Evolutionary conservation across 2,797 vertebrate genomes (phyloP).

Genomic region (Sphenodon punctatus): DNA sequence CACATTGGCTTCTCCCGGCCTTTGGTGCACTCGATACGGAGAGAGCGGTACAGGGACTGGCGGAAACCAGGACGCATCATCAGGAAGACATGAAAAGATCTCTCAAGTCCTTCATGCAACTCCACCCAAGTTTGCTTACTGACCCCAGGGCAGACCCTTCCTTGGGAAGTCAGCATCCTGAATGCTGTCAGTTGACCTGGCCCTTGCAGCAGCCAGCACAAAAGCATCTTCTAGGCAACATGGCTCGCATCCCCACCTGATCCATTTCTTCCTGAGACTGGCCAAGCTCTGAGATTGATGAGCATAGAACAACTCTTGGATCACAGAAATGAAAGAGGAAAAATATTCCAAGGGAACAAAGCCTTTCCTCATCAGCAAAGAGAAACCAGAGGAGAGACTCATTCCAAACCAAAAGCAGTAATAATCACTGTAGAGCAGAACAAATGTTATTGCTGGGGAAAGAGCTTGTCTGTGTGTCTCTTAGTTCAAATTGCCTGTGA

Average conservation of each 20-base stretch:
- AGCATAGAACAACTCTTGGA: accelerated
- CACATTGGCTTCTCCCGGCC: slow-evolving; percentile 70
- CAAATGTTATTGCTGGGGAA: too few relatives aligned
- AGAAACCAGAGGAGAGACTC: accelerated
- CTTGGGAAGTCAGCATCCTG: background rate
- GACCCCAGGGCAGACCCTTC: background rate
- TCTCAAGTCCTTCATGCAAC: accelerated
- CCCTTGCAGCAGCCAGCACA: background rate
- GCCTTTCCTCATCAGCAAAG: background rate
- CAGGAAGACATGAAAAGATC: slow-evolving; percentile 80
- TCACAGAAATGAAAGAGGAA: accelerated
- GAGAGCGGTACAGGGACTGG: slow-evolving; percentile 73
- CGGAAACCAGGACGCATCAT: slow-evolving; percentile 85
- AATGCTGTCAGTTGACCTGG: accelerated
- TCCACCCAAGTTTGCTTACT: accelerated
- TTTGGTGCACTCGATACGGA: slow-evolving; percentile 54
- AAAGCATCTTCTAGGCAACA: background rate
- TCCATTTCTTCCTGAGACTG: background rate
- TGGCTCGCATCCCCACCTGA: background rate
- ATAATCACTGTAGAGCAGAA: too few relatives aligned
- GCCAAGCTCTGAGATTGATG: background rate
- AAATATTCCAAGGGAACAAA: background rate
- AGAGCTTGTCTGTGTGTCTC: too few relatives aligned
- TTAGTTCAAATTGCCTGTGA: too few relatives aligned
- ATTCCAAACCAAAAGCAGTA: too few relatives aligned